Conservation (phyloP, 2,113 vertebrate species). For the Pleuronectes platessa region DNA sequence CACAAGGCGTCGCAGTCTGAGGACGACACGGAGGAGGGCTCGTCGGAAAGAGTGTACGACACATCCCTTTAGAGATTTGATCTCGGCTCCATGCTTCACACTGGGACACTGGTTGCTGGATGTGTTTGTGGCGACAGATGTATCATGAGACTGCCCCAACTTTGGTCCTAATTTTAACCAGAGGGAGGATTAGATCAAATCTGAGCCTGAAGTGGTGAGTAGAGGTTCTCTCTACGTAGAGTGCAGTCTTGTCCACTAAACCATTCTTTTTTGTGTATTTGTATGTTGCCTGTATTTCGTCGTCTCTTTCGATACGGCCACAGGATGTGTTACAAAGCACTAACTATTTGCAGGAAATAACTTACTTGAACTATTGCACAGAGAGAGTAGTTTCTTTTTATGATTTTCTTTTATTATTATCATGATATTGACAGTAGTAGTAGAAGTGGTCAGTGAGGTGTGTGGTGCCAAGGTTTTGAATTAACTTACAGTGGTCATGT, state of each 20-base stretch:
- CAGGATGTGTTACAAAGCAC: conserved; percentile 74
- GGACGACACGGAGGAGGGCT: conserved; percentile 87
- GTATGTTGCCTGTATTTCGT: conserved; percentile 65
- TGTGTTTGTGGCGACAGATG: conserved; percentile 54
- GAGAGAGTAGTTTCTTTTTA: conserved; percentile 65
- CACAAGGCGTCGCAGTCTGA: conserved; percentile 89
- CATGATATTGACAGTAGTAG: conserved; percentile 31
- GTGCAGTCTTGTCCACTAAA: conserved; percentile 55
- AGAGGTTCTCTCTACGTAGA: conserved; percentile 60
- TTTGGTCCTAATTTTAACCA: conserved; percentile 61
- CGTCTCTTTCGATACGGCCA: conserved; percentile 62
- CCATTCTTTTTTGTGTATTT: conserved; percentile 69
- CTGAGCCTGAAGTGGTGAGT: conserved; percentile 74
- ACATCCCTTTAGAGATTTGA: conserved; percentile 87
- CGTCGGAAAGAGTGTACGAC: conserved; percentile 88
- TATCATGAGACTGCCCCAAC: conserved; percentile 54
- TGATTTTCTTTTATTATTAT: conserved; percentile 32
- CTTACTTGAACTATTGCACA: conserved; percentile 82
- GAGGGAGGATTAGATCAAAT: conserved; percentile 69
- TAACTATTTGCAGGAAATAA: conserved; percentile 74
- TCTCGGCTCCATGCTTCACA: conserved; percentile 22
- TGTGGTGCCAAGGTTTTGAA: conserved; percentile 58
- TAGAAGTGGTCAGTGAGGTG: conserved; percentile 45
- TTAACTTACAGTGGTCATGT: conserved; percentile 42
- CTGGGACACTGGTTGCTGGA: conserved; percentile 59